Base-by-base conservation (phyloP, 1,140 invertebrate species). In the Temnothorax curvispinosus region DNA sequence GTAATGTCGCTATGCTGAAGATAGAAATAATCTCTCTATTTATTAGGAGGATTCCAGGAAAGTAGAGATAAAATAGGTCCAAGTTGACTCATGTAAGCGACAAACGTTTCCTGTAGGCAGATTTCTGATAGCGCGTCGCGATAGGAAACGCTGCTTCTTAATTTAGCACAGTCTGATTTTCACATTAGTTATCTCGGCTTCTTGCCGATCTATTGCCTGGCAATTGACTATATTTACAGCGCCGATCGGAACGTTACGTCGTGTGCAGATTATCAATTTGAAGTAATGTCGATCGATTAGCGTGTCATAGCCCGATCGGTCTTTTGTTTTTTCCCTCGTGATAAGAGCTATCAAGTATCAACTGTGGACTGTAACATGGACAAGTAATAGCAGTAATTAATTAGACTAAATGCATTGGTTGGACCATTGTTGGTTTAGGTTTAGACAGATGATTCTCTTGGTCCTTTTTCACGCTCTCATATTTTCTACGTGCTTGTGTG, bases 51-150 rank as follows among this genome's bases (percentile, higher is more conserved):
- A 41, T 2, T 64, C 4, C 21, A n/a, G 3, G n/a, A 32, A 60
- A 18, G 58, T 44, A 27, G 13, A 77, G 58, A 75, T 75, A 58
- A 75, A 35, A 75, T 75, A 75, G 21, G 27, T 41, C 5, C 7
- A 75, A 58, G 32, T 13, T 21, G 21, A 32, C 9, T 9, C 13
- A 27, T 18, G 54, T 58, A 41, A n/a, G 8, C 3, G n/a, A 6
- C 0, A 62, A 18, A 64, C 0, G 21, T 27, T 44, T 62, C 13
- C 21, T 64, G 9, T 11, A 2, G 21, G 11, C 35, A 27, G 5
- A 3, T 54, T 56, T 2, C 18, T 74, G 44, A n/a, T 54, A 54
- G 1, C 11, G 50, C 18, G 18, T 52, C 2, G n/a, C 2, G n/a
- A 44, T 21, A 13, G 9, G 9, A 65, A 3, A 1, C 38, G 38